A percentile compares a stretch with the other conserved stretches of the same genome.
Conservation (phyloP, 2,888 invertebrate genomes). For the Ennomos erosarius region DNA sequence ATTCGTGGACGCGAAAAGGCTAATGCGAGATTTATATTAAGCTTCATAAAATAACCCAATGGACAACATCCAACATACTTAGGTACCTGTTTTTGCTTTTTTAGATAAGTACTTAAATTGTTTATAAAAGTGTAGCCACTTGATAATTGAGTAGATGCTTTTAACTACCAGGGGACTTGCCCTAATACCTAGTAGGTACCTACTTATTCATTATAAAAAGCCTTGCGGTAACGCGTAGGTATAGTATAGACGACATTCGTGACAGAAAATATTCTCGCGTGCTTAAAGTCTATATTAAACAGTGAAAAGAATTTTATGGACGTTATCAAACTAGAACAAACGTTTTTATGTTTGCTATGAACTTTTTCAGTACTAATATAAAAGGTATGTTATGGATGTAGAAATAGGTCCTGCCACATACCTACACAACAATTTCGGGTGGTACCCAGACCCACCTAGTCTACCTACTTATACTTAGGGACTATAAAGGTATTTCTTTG, state of each 20-base stretch:
- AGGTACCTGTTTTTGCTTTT: not conserved
- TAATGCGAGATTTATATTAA: too few relatives aligned
- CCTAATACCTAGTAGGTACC: constrained; percentile 5
- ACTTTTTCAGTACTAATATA: constrained; percentile 22
- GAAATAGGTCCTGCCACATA: constrained; percentile 9
- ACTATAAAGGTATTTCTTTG: too few relatives aligned
- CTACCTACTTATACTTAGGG: too few relatives aligned
- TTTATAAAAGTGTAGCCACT: constrained; percentile 6
- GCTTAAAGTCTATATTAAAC: constrained; percentile 57
- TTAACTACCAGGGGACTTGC: constrained; percentile 22
- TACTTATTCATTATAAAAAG: constrained; percentile 12
- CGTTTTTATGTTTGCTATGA: constrained; percentile 40
- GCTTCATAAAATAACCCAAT: too few relatives aligned
- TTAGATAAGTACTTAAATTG: not conserved
- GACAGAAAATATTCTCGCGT: constrained; percentile 59
- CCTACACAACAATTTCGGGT: not conserved
- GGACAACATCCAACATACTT: too few relatives aligned
- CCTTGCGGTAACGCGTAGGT: constrained; percentile 1
- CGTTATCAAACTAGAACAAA: constrained; percentile 62
- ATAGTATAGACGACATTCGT: constrained; percentile 48
- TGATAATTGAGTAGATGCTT: constrained; percentile 9
- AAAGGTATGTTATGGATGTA: constrained; percentile 22
- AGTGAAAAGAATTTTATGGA: constrained; percentile 58
- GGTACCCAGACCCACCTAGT: too few relatives aligned
- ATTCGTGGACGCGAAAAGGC: too few relatives aligned